phyloP scores from a whole-genome alignment of 2,888 invertebrate species.

The Brachyopa scutellaris region DNA sequence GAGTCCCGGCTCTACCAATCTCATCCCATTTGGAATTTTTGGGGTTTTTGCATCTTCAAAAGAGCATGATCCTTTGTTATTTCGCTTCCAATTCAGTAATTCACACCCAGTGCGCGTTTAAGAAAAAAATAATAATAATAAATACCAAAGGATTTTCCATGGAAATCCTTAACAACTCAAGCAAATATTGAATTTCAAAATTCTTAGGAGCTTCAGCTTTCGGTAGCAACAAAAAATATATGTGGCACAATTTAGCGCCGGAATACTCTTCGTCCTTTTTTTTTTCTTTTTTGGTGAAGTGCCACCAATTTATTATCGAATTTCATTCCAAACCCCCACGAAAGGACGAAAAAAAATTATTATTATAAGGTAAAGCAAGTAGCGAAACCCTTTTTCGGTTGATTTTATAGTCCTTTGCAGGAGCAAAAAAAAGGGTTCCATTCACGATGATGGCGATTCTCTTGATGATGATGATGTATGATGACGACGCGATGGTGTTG shows the following conservation, averaged over 20 bases:
- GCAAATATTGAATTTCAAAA: conserved; percentile 66
- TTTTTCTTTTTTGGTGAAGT: conserved; percentile 7
- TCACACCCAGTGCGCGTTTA: conserved; percentile 30
- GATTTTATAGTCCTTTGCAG: conserved; percentile 15
- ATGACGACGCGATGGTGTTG: conserved; percentile 25
- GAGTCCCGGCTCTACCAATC: neutral
- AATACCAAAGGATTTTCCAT: conserved; percentile 8
- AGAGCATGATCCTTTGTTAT: conserved; percentile 67
- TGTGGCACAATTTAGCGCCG: conserved; percentile 7
- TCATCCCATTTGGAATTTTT: conserved; percentile 20
- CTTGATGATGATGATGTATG: conserved; percentile 17
- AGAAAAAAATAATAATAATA: neutral
- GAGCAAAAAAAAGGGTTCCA: conserved; percentile 5
- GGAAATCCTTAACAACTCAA: conserved; percentile 48
- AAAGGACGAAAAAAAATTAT: neutral
- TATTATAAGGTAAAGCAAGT: neutral
- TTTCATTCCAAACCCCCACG: neutral
- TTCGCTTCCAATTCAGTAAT: conserved; percentile 63
- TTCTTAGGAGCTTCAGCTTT: conserved; percentile 1
- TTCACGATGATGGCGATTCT: neutral
- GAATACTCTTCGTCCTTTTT: conserved; percentile 28
- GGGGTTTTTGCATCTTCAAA: conserved; percentile 55
- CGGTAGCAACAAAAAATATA: conserved; percentile 8
- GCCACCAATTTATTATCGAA: conserved; percentile 44
- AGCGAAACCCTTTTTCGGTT: conserved; percentile 8